phyloP scores from a whole-genome alignment of 2,888 invertebrate species.

The Agrypnus murinus region DNA sequence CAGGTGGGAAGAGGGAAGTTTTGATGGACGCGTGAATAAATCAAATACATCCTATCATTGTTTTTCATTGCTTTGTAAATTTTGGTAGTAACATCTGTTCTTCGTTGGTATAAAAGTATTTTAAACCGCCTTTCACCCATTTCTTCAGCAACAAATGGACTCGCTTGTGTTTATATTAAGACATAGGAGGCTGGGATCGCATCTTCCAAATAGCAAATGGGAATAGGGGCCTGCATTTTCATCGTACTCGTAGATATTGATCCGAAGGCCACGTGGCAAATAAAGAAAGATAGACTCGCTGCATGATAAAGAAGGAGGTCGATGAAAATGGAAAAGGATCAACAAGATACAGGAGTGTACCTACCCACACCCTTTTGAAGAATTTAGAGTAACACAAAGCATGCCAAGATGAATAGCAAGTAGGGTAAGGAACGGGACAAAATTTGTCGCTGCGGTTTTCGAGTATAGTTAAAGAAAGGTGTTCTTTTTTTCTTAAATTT shows the following conservation, averaged over 20 bases:
- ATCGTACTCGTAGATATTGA: constrained; percentile 45
- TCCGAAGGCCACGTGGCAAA: constrained; percentile 47
- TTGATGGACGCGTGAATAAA: neutral
- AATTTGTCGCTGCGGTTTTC: constrained; percentile 15
- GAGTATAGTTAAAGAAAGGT: too few relatives aligned
- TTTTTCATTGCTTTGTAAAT: neutral
- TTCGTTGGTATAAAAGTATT: constrained; percentile 10
- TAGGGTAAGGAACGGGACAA: neutral
- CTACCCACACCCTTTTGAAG: constrained; percentile 32
- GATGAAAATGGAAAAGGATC: constrained; percentile 39
- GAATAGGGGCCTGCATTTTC: constrained; percentile 45
- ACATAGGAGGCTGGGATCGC: constrained; percentile 38
- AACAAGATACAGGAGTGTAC: constrained; percentile 30
- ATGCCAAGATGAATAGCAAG: constrained; percentile 31
- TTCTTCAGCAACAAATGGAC: constrained; percentile 19
- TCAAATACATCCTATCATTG: neutral
- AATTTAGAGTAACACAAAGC: constrained; percentile 42
- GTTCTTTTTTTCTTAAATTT: too few relatives aligned
- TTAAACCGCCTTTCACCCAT: constrained; percentile 24
- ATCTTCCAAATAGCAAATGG: constrained; percentile 42
- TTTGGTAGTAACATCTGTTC: constrained; percentile 15
- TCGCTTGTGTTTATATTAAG: constrained; percentile 37
- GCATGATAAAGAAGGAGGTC: constrained; percentile 37
- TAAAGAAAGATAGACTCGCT: constrained; percentile 43
- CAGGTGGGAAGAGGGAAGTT: neutral